Conservation (phyloP, 2,888 invertebrate genomes). For the Macrophya annulata region DNA sequence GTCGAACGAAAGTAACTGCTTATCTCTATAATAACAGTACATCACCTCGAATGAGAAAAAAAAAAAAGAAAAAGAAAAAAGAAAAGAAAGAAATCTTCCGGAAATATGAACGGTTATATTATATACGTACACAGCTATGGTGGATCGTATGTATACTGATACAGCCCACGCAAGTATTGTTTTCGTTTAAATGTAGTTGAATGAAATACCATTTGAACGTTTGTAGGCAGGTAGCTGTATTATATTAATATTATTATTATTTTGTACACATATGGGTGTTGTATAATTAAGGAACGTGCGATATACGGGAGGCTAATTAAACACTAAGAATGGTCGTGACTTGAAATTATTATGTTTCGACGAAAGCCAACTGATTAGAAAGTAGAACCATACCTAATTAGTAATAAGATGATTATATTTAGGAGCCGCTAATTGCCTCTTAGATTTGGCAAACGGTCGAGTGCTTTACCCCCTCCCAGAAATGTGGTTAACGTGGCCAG, state of each 20-base stretch:
- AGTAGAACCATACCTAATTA: constrained; percentile 48
- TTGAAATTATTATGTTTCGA: constrained; percentile 27
- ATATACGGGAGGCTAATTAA: constrained; percentile 37
- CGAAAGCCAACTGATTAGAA: constrained; percentile 42
- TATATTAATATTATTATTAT: too few relatives aligned
- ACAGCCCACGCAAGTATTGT: constrained; percentile 19
- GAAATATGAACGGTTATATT: neutral
- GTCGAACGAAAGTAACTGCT: neutral
- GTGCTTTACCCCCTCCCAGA: constrained; percentile 24
- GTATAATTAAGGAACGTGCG: neutral
- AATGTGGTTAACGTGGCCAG: neutral
- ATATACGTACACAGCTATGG: neutral
- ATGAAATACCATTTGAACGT: neutral
- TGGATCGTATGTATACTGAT: neutral
- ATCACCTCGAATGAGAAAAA: neutral
- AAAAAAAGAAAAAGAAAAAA: neutral
- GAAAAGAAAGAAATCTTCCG: neutral
- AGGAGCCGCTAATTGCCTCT: constrained; percentile 52
- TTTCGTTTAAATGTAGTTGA: constrained; percentile 8
- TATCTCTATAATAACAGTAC: neutral
- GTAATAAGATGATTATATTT: constrained; percentile 55
- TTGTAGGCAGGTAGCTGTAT: neutral
- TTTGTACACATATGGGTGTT: neutral
- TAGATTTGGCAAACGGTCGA: constrained; percentile 46
- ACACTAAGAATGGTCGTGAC: constrained; percentile 21